phyloP scores from a whole-genome alignment of 2,888 invertebrate species.

The Euzetes globulus region DNA sequence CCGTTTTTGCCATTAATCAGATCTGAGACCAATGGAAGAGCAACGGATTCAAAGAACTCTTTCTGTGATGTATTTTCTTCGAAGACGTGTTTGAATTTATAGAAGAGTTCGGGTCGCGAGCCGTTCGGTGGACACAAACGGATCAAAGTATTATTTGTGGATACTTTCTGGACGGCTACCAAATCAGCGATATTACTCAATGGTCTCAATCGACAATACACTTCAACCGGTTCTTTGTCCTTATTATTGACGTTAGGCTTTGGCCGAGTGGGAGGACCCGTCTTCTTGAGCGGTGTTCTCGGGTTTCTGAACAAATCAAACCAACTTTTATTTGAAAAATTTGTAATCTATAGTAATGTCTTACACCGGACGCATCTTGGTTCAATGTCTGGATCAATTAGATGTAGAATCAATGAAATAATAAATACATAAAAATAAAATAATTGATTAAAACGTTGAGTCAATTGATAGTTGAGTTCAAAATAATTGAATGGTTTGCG shows the following conservation, averaged over 20 bases:
- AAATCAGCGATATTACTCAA: conserved; percentile 57
- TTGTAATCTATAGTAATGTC: too few species aligned
- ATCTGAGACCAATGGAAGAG: conserved; percentile 71
- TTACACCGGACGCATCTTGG: too few species aligned
- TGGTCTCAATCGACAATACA: conserved; percentile 77
- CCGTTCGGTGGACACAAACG: conserved; percentile 48
- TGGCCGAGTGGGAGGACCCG: conserved; percentile 32
- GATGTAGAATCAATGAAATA: too few species aligned
- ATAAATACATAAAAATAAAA: too few species aligned
- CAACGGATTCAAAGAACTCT: conserved; percentile 73
- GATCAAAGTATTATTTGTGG: conserved; percentile 45
- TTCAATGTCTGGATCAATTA: too few species aligned
- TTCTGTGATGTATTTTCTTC: conserved; percentile 67
- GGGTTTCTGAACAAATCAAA: neutral
- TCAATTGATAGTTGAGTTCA: too few species aligned
- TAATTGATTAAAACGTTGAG: too few species aligned
- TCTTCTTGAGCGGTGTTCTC: conserved; percentile 23
- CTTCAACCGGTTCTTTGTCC: conserved; percentile 65
- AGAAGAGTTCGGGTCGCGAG: conserved; percentile 46
- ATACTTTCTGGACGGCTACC: conserved; percentile 46
- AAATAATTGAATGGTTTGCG: too few species aligned
- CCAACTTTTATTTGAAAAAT: too few species aligned
- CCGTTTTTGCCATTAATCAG: conserved; percentile 66
- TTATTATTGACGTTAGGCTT: conserved; percentile 9
- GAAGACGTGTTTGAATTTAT: conserved; percentile 68